Evolutionary conservation across 2,113 vertebrate genomes (phyloP).

Genomic region (Tragelaphus scriptus): DNA sequence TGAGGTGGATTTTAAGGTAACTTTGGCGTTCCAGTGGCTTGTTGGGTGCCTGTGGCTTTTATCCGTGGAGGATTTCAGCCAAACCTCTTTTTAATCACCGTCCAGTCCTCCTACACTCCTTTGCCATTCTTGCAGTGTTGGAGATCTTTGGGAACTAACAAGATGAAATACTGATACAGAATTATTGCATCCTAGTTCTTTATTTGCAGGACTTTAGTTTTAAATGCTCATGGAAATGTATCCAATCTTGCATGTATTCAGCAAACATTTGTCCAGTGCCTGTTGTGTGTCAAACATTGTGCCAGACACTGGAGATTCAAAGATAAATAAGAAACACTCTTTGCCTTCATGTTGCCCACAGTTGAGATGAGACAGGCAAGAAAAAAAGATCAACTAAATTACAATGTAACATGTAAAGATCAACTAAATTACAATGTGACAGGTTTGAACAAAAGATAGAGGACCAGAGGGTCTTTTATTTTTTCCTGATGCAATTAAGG

Average conservation of each 20-base stretch:
- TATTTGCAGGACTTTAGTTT: conserved; percentile 19
- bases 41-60: not conserved
- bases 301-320: not conserved
- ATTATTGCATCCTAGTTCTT: not conserved
- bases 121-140: not conserved
- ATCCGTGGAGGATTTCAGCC: not conserved
- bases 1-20: not conserved
- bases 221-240: not conserved
- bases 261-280: not conserved
- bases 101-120: not conserved
- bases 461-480: not conserved
- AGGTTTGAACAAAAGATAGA: not conserved
- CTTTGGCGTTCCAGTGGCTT: not conserved
- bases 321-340: conserved; percentile 12
- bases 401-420: not conserved
- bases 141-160: not conserved
- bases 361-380: conserved; percentile 17
- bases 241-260: conserved; percentile 21
- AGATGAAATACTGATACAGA: not conserved
- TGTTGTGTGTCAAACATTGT: not conserved
- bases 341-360: not conserved
- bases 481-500: not conserved
- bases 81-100: not conserved
- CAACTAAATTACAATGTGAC: not conserved
- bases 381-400: not conserved